Evolutionary conservation across 2,113 vertebrate genomes (phyloP), one percentile per base, ranked within the genome.

Genomic region (Sander vitreus): DNA sequence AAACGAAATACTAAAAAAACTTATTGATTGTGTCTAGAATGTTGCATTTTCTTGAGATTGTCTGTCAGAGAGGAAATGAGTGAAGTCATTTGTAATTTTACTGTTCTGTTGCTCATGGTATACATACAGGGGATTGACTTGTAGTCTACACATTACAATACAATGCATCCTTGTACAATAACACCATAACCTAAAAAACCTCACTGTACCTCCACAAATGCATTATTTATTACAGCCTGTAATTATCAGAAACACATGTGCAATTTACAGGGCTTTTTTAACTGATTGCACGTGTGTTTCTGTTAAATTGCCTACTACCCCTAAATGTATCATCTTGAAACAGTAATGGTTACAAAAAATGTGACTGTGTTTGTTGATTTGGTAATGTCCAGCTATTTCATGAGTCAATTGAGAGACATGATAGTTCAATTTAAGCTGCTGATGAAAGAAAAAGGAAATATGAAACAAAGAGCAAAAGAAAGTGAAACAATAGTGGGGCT

Each of bases 361-460:
- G 72, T 73, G 33, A 75, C 48, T 75, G 12, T 78, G 30, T 63
- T 27, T 78, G 15, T 33, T 65, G 68, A 66, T 60, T 69, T 63
- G 19, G 18, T 33, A 60, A 51, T 15, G 36, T 68, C 5, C 53
- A 14, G 51, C 15, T 19, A 33, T 65, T 76, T 14, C 51, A 16
- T 73, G 21, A 69, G 59, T 47, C 25, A 75, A 72, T 43, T 15
- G 9, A 48, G 70, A 65, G 19, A 60, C 67, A 63, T 58, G 12
- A n/a, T 73, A 64, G 15, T 59, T 43, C 25, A 39, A 71, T 48
- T 66, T 11, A 47, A 54, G 73, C n/a, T 4, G 36, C 27, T 43
- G 70, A 51, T 70, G 59, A 33, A 73, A 68, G 23, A 59, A 65
- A 76, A 83, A 21, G 21, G 36, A 67, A 69, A 76, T 63, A 30